Evolutionary conservation across 2,113 vertebrate genomes (phyloP), one percentile per base, ranked within the genome.

Genomic region (Paradoxurus hermaphroditus): DNA sequence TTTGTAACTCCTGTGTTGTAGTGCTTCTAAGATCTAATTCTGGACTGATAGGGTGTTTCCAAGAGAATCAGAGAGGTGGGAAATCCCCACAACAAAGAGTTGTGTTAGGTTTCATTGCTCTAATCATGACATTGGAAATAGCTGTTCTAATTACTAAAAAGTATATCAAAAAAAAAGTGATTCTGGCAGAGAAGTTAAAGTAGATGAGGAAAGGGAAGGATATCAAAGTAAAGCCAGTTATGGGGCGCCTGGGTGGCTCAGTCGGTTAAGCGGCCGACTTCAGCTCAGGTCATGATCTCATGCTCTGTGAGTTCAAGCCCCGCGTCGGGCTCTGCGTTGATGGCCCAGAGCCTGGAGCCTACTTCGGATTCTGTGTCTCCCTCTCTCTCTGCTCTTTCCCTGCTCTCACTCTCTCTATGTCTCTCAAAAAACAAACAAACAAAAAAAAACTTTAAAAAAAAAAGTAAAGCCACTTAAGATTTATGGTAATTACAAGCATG

Each of bases 71-170:
- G 49, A 89, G 68, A 91, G 49, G 34, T 65, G 75, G 93, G 87
- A 97, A 97, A 96, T 79, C 56, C 94, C 83, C 31, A 77, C 23
- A 19, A 21, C 73, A 96, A 95, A 53, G 78, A 96, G 94, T 70
- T 94, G 51, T 87, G 31, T 81, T 77, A 77, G 90, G 51, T 95
- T 98, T 95, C 93, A 77, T 27, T 85, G 89, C 49, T 62, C 68
- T 94, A 91, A 31, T 94, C 96, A 51, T 85, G 59, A 63, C 25
- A 70, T n/a, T 82, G 70, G 51, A 96, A 95, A 96, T 41, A 94
- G 36, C 56, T 93, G 25, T 95, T 93, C 53, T 86, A 91, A 89
- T 97, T 97, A 90, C 77, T 96, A 68, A 95, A 96, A 92, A 56
- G 15, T 87, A 46, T 85, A 49, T 49, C 29, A 11, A 16, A 36